A percentile compares a stretch with the other conserved stretches of the same genome.
Conservation (phyloP, 2,888 invertebrate genomes). For the Sesia apiformis region DNA sequence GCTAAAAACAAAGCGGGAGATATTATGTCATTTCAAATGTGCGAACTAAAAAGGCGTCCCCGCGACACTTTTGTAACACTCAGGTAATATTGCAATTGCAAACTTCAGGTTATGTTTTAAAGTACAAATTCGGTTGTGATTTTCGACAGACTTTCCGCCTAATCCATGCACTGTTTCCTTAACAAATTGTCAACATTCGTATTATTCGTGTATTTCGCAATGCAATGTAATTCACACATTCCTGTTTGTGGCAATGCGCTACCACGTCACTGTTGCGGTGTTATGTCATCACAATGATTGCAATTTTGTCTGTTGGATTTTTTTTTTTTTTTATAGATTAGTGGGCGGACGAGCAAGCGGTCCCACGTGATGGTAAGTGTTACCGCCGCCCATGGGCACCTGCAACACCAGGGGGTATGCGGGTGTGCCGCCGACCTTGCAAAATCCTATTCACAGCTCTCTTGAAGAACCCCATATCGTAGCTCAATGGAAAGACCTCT, state of each 20-base stretch:
- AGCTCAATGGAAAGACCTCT: too few relatives aligned
- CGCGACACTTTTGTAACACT: constrained; percentile 19
- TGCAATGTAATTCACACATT: constrained; percentile 11
- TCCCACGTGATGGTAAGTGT: too few relatives aligned
- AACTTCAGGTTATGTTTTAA: constrained; percentile 9
- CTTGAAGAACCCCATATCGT: too few relatives aligned
- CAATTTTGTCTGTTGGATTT: background rate
- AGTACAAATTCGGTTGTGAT: constrained; percentile 13
- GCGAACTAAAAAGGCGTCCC: constrained; percentile 22
- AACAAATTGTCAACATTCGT: constrained; percentile 38
- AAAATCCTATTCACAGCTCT: too few relatives aligned
- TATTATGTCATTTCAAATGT: constrained; percentile 18
- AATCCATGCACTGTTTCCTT: constrained; percentile 52
- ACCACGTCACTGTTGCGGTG: background rate
- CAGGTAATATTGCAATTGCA: constrained; percentile 8
- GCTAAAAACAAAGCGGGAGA: constrained; percentile 13
- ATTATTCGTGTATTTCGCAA: background rate
- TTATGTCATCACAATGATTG: background rate
- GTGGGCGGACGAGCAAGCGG: too few relatives aligned
- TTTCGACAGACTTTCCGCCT: constrained; percentile 21
- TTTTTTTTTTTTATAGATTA: too few relatives aligned
- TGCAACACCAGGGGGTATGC: too few relatives aligned
- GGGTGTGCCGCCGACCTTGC: too few relatives aligned
- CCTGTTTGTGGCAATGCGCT: background rate
- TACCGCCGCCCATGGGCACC: too few relatives aligned